Conservation (phyloP, 2,888 invertebrate species). For the Ariolimax columbianus region DNA sequence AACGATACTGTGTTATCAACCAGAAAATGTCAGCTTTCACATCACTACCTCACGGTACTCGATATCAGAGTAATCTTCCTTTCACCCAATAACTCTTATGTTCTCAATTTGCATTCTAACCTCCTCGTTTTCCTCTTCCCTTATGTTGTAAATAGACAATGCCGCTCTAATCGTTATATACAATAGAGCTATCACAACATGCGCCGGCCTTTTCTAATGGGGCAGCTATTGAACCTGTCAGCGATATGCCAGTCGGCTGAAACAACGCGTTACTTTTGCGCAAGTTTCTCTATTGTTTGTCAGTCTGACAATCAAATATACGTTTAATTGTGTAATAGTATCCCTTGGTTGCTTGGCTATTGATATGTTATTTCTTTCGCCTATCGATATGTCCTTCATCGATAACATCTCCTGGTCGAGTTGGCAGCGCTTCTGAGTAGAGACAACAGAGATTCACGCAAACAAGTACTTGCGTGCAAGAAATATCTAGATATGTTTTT, state of each 20-base stretch:
- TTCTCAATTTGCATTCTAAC: background rate
- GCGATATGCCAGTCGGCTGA: background rate
- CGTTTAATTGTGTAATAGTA: background rate
- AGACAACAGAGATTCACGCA: too few species aligned
- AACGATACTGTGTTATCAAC: conserved; percentile 27
- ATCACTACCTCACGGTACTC: background rate
- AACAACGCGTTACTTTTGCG: background rate
- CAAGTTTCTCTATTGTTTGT: background rate
- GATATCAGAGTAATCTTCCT: background rate
- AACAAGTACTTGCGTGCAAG: too few species aligned
- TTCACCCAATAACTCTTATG: background rate
- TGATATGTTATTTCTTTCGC: background rate
- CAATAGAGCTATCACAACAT: background rate
- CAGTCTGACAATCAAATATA: background rate
- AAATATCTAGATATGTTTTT: too few species aligned
- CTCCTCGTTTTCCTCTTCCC: background rate
- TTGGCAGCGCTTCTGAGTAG: too few species aligned
- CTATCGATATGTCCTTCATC: too few species aligned
- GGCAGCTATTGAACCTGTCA: background rate
- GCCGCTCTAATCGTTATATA: background rate
- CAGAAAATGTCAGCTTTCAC: background rate
- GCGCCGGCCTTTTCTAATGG: background rate
- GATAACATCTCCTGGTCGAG: too few species aligned
- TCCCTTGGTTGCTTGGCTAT: background rate
- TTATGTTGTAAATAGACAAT: background rate